Evolutionary conservation across 2,113 vertebrate species (phyloP).

Genomic region (Tupaia tana): DNA sequence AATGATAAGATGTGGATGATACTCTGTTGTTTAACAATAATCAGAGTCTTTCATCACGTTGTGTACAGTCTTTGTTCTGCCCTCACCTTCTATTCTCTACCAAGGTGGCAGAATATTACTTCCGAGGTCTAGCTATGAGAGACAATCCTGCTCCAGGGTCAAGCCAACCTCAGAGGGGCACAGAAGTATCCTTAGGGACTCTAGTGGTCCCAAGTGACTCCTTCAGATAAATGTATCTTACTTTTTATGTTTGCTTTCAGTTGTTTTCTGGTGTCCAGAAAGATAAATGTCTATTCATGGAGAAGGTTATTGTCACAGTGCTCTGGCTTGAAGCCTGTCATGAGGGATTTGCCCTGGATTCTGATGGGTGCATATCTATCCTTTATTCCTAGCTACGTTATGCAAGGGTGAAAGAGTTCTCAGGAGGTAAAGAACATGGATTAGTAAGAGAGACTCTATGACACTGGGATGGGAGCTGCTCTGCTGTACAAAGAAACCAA

Average conservation of each 20-base stretch:
- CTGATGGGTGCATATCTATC: constrained; percentile 16
- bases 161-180: not conserved
- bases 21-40: not conserved
- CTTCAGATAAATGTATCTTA: constrained; percentile 39
- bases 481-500: constrained; percentile 25
- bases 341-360: constrained; percentile 26
- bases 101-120: not conserved
- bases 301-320: constrained; percentile 40
- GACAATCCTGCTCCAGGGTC: not conserved
- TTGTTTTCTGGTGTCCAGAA: constrained; percentile 56
- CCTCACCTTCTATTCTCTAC: constrained; percentile 4
- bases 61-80: constrained; percentile 1
- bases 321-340: constrained; percentile 1
- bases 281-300: constrained; percentile 35
- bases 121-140: not conserved
- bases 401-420: constrained; percentile 8
- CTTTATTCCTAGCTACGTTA: constrained; percentile 27
- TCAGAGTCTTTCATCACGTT: not conserved
- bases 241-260: constrained; percentile 21
- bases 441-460: constrained; percentile 31
- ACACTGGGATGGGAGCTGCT: not conserved
- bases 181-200: not conserved
- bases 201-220: not conserved
- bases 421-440: not conserved
- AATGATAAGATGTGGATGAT: not conserved